A percentile compares a stretch with the other conserved stretches of the same genome.
Evolutionary conservation across 2,797 vertebrate genomes (phyloP).

Genomic region (Galago senegalensis): DNA sequence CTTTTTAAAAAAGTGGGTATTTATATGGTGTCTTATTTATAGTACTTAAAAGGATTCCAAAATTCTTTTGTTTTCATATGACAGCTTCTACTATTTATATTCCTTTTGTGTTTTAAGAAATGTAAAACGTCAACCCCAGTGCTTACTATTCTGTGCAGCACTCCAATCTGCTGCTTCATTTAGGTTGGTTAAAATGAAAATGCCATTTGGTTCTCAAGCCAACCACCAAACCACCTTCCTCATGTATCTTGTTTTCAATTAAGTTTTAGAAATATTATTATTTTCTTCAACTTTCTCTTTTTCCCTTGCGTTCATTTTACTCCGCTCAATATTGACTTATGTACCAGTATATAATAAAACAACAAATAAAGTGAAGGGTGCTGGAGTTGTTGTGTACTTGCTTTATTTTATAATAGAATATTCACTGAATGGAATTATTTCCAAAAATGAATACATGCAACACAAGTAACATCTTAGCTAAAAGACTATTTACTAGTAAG

Average conservation of each 20-base stretch:
- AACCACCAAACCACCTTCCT: neutral
- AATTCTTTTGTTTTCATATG: conserved; percentile 42
- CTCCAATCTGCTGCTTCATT: neutral
- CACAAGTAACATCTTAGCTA: neutral
- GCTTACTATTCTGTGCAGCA: neutral
- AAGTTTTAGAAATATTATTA: neutral
- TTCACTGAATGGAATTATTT: neutral
- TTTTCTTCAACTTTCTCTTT: neutral
- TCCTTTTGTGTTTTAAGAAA: neutral
- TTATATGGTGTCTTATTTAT: conserved; percentile 18
- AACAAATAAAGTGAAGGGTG: neutral
- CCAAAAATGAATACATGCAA: neutral
- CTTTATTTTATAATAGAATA: conserved; percentile 11
- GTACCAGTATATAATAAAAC: neutral
- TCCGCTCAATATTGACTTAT: neutral
- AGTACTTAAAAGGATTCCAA: conserved; percentile 31
- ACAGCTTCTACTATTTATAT: neutral
- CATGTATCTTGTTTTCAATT: neutral
- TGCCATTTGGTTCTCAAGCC: neutral
- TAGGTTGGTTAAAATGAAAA: conserved; percentile 45
- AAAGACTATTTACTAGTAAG: neutral
- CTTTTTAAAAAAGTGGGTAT: neutral
- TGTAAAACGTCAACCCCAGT: neutral
- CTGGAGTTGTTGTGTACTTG: neutral
- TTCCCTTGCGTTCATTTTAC: neutral